Base-by-base conservation (phyloP, 1,140 invertebrate genomes). In the Pygmarrhopalites habei region DNA sequence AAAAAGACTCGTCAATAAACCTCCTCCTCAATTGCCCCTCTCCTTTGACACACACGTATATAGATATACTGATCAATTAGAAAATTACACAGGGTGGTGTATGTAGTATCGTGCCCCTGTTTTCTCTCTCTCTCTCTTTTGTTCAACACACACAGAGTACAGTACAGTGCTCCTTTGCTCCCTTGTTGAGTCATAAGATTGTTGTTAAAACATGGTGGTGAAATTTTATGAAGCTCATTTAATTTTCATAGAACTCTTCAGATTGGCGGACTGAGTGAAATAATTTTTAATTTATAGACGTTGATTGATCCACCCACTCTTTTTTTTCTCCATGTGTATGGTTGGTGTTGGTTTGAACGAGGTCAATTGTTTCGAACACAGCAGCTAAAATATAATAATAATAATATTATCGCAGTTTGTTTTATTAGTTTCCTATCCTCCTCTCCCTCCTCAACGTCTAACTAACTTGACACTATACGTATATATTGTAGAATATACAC, bases 201-300 rank as follows among this genome's bases (percentile, higher is more conserved):
- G 14, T 52, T 52, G 49, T 52, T 19, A 7, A 52, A 52, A 52
- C 49, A 52, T 28, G 28, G 23, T 52, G 49, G 49, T n/a, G n/a
- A n/a, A 26, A 26, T 52, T 52, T 52, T 52, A 52, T 52, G 49
- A 28, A 52, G 49, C 49, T 26, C 49, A 52, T 25, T 52, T 52
- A 49, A 52, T 52, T 52, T 21, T 52, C 10, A 25, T 26, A 29
- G 23, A 14, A 10, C 23, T 25, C 23, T 10, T 26, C 4, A 52
- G 25, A 23, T 52, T 25, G 49, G 23, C 4, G 49, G 28, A 52
- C 28, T 52, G 4, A 26, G 28, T 5, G 49, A 52, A 52, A 52
- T 52, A 52, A 26, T 26, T 26, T 26, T 28, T n/a, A 46, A 46
- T 46, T 46, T 46, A 52, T 52, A 52, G 49, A 52, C 49, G 28